These are phyloP conservation scores for Enteromius mattozi DNA, from an alignment of 2,797 vertebrate genomes.

Conservation along the genomic window DNA sequence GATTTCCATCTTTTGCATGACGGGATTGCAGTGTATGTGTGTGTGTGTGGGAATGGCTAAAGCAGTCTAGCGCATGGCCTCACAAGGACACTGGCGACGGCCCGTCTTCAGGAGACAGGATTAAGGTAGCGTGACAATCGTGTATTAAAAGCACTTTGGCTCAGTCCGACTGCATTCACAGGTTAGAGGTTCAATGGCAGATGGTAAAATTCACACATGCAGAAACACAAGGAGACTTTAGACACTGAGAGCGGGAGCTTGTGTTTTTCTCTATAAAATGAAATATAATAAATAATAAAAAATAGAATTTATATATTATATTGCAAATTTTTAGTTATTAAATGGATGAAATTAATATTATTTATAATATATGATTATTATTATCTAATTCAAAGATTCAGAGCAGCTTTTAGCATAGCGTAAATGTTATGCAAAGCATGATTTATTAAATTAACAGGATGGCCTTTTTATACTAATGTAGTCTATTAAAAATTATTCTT, in stretches of 20 bases:
- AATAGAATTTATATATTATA: background rate
- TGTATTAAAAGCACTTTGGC: slow-evolving; percentile 74
- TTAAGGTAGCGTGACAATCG: slow-evolving; percentile 76
- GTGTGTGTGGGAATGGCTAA: slow-evolving; percentile 50
- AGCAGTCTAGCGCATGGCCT: slow-evolving; percentile 66
- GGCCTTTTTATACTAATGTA: background rate
- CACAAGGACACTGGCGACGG: slow-evolving; percentile 71
- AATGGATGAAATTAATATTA: too few relatives aligned
- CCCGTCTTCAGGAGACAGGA: slow-evolving; percentile 71
- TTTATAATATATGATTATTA: background rate
- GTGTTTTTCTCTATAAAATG: background rate
- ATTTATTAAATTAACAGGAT: slow-evolving; percentile 4
- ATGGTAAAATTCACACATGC: slow-evolving; percentile 67
- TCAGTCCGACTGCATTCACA: slow-evolving; percentile 66
- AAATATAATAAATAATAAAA: background rate
- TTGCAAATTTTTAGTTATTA: too few relatives aligned
- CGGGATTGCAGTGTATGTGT: slow-evolving; percentile 68
- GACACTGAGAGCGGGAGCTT: slow-evolving; percentile 61
- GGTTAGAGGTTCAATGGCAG: slow-evolving; percentile 70
- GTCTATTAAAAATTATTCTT: background rate
- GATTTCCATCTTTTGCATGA: slow-evolving; percentile 84
- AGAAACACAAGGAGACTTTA: slow-evolving; percentile 52
- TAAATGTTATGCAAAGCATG: slow-evolving; percentile 2
- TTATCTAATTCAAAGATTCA: background rate
- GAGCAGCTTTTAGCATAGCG: background rate